phyloP scores from a whole-genome alignment of 2,113 vertebrate species.

The Caranx melampygus region DNA sequence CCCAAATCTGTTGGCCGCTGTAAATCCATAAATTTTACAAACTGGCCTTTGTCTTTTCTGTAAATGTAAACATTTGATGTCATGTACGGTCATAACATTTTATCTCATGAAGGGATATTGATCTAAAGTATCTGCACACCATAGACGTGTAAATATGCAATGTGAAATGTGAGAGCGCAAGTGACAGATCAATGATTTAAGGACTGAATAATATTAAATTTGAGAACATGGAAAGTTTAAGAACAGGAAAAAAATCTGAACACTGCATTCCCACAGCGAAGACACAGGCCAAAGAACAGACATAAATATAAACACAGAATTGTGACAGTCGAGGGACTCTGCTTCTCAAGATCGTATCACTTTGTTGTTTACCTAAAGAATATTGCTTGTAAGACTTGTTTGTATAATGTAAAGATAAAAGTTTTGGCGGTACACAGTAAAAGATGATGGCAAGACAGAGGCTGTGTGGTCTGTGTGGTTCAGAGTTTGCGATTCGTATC shows the following conservation, averaged over 20 bases:
- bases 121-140: background rate
- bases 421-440: background rate
- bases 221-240: background rate
- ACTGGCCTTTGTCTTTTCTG: conserved; percentile 11
- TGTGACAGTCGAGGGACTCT: too few relatives aligned
- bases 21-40: conserved; percentile 6
- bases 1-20: background rate
- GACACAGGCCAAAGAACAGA: background rate
- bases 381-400: background rate
- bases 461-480: conserved; percentile 4
- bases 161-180: background rate
- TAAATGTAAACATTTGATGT: background rate
- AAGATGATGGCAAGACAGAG: background rate
- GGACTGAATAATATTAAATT: conserved; percentile 1
- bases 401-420: background rate
- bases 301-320: background rate
- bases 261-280: background rate
- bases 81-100: background rate
- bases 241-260: background rate
- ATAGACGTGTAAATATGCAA: background rate
- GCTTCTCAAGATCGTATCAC: background rate
- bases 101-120: background rate
- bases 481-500: background rate
- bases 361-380: background rate
- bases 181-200: background rate